phyloP scores from a whole-genome alignment of 2,888 invertebrate genomes.

The Aphelenchoides bicaudatus region DNA sequence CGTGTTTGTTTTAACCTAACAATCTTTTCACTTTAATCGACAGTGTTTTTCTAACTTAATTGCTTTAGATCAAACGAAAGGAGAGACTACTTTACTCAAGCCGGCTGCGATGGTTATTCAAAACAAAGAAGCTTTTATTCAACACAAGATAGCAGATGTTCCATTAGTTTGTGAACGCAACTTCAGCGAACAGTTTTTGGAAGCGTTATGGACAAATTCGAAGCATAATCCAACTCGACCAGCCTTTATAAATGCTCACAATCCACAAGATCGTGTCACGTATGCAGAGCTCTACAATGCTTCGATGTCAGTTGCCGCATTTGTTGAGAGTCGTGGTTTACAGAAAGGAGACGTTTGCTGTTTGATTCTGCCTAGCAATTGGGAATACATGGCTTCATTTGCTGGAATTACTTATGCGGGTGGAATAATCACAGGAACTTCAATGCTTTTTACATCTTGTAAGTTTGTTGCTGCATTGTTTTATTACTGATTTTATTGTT shows the following conservation, averaged over 20 bases:
- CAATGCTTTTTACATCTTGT: conserved; percentile 38
- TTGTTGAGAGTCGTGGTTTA: conserved; percentile 11
- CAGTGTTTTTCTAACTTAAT: too few species aligned
- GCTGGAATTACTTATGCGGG: conserved; percentile 37
- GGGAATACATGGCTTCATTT: conserved; percentile 40
- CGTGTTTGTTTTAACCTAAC: too few species aligned
- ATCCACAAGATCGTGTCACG: conserved; percentile 6
- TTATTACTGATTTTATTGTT: conserved; percentile 15
- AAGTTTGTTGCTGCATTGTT: conserved; percentile 3
- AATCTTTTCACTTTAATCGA: too few species aligned
- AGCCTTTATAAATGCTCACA: conserved; percentile 20
- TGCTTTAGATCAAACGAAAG: too few species aligned
- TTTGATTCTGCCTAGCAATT: conserved; percentile 42
- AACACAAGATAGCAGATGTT: too few species aligned
- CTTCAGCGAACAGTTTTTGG: too few species aligned
- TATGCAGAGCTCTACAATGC: conserved; percentile 21
- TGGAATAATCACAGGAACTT: conserved; percentile 49
- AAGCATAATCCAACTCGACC: too few species aligned
- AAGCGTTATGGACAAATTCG: too few species aligned
- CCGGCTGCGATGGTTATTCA: too few species aligned
- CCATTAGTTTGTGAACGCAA: too few species aligned
- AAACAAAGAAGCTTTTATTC: too few species aligned
- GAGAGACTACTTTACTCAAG: too few species aligned
- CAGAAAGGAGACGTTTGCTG: conserved; percentile 4
- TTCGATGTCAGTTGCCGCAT: conserved; percentile 20